Evolutionary conservation across 2,113 vertebrate genomes (phyloP).

Genomic region (Ceratotherium simum): DNA sequence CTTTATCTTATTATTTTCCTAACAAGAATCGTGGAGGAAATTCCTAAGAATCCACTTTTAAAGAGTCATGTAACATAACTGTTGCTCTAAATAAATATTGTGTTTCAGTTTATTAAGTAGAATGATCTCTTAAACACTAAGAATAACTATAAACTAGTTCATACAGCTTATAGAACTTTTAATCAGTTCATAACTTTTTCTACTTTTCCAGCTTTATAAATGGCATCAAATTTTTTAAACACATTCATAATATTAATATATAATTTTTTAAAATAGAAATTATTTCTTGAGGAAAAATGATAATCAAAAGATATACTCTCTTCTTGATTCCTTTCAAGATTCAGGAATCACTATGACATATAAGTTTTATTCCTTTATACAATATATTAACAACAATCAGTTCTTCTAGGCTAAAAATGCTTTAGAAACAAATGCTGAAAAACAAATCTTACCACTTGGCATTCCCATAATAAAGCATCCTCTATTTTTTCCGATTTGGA

Average conservation of each 20-base stretch:
- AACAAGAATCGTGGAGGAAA: neutral
- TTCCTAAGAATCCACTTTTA: conserved; percentile 22
- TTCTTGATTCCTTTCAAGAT: conserved; percentile 44
- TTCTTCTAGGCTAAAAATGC: conserved; percentile 50
- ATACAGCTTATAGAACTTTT: conserved; percentile 45
- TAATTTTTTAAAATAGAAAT: neutral
- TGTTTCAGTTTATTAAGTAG: conserved; percentile 1
- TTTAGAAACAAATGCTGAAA: conserved; percentile 57
- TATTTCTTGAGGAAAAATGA: conserved; percentile 30
- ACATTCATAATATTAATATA: neutral
- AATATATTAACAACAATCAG: conserved; percentile 23
- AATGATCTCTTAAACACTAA: conserved; percentile 29
- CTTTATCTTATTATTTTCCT: conserved; percentile 52
- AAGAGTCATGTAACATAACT: neutral
- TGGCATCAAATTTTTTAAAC: conserved; percentile 1
- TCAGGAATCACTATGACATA: conserved; percentile 37
- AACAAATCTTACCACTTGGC: conserved; percentile 93
- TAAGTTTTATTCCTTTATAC: conserved; percentile 36
- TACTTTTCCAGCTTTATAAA: conserved; percentile 52
- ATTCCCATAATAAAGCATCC: conserved; percentile 95
- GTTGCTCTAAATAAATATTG: neutral
- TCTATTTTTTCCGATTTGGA: conserved; percentile 96
- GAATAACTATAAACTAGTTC: conserved; percentile 23
- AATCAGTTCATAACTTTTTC: conserved; percentile 41
- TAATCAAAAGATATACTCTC: conserved; percentile 31